Base-by-base conservation (phyloP, 2,888 invertebrate species). In the Rosalia funebris region DNA sequence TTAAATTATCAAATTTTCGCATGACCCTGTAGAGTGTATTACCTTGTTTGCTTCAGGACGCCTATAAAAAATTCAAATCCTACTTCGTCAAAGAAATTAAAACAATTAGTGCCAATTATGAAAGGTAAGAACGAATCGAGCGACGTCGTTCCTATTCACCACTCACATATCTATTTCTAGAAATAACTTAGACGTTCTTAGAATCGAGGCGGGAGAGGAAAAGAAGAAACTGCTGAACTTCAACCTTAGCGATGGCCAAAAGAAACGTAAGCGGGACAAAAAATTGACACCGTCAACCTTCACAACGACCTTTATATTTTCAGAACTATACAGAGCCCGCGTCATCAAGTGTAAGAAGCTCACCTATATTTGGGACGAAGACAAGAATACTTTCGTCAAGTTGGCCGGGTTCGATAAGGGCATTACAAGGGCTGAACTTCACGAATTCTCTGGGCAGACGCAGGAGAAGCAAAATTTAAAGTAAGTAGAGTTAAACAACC, bases 271-370 rank as follows among this genome's bases (percentile, higher is more conserved):
- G 61, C 61, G 4, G 25, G 25, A 25, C 25, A 25, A 25, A 25
- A 25, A 25, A 7, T 25, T 7, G 7, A 25, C 3, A 25, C 17
- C 50, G 46, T 48, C 48, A 57, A 10, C 45, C 32, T 37, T 5
- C 10, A 37, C 4, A 11, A 39, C n/a, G 11, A n/a, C 42, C 45
- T 39, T 36, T n/a, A n/a, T n/a, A n/a, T n/a, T n/a, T n/a, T n/a
- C 71, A 89, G 88, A 72, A 63, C 41, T 72, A 2, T 12, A 57
- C 15, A 58, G 70, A 57, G 63, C 78, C 53, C 85, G 89, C 0
- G 84, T 87, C 59, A 92, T 96, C 79, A 86, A 85, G 1, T 93
- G 93, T 75, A 95, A 95, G 78, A 95, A 95, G 76, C 83, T 93
- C 66, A 86, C 86, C 0, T 89, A 94, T 71, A 83, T 93, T n/a